Percentiles rank a stretch among this genome's conserved stretches.
Evolutionary conservation across 2,113 vertebrate species (phyloP).

Genomic region (Chroicocephalus ridibundus): DNA sequence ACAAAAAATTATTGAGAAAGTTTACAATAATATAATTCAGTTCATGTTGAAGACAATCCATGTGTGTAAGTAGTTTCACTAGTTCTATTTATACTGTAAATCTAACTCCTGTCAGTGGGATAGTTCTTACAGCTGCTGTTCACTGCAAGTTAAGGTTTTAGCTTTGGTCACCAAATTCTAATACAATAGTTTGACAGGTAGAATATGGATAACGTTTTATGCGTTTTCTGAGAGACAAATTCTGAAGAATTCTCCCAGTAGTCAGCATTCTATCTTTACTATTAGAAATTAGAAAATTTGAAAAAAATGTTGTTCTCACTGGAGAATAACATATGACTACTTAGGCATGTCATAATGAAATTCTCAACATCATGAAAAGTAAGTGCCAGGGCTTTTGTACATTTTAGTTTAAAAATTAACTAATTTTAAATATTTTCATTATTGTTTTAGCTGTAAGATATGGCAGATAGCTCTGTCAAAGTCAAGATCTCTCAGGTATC

Average conservation of each 20-base stretch:
- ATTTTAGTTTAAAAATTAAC: neutral
- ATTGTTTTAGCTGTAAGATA: neutral
- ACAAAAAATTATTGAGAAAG: neutral
- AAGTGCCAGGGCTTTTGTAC: neutral
- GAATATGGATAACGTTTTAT: neutral
- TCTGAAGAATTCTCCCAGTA: neutral
- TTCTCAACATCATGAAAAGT: neutral
- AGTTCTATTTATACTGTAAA: neutral
- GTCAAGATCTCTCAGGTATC: neutral
- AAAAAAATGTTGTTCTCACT: neutral
- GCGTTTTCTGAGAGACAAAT: neutral
- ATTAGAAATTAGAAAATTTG: neutral
- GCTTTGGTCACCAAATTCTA: neutral
- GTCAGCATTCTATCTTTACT: neutral
- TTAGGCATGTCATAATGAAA: neutral
- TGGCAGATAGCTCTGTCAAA: neutral
- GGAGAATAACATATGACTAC: neutral
- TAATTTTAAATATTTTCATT: neutral
- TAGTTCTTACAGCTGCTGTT: neutral
- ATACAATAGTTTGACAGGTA: neutral
- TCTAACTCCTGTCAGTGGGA: neutral
- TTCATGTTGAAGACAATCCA: neutral
- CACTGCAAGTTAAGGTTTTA: neutral
- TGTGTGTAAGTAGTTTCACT: neutral
- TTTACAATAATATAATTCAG: neutral